These are phyloP conservation scores for Berghia stephanieae DNA, from an alignment of 1,140 invertebrate genomes.

Conservation along the genomic window DNA sequence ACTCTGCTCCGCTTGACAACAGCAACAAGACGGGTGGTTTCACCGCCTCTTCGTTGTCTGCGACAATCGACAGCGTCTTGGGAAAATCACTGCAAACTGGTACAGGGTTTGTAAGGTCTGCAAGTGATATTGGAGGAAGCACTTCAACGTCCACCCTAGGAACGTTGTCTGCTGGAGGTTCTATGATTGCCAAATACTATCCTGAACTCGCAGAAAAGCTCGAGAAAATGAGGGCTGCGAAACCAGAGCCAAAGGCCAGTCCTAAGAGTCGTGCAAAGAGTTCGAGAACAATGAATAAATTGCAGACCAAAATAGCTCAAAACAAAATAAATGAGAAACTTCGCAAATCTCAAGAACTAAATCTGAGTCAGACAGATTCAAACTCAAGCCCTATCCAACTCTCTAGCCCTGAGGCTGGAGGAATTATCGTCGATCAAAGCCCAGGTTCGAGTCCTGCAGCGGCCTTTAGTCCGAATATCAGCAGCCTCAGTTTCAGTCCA, in stretches of 20 bases:
- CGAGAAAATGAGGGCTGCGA: slow-evolving; percentile 59
- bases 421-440: slow-evolving; percentile 5
- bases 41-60: background rate
- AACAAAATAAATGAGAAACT: slow-evolving; percentile 69
- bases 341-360: slow-evolving; percentile 50
- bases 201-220: slow-evolving; percentile 65
- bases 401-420: slow-evolving; percentile 23
- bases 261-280: slow-evolving; percentile 58
- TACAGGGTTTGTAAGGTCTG: slow-evolving; percentile 27
- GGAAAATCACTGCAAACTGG: slow-evolving; percentile 28
- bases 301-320: slow-evolving; percentile 70
- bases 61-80: slow-evolving; percentile 20
- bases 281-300: slow-evolving; percentile 69
- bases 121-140: slow-evolving; percentile 34
- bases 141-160: slow-evolving; percentile 26
- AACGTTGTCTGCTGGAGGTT: slow-evolving; percentile 36
- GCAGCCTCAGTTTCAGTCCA: slow-evolving; percentile 16
- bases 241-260: slow-evolving; percentile 46
- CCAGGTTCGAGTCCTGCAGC: background rate
- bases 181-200: slow-evolving; percentile 61
- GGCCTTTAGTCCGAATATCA: slow-evolving; percentile 28
- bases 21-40: background rate
- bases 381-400: slow-evolving; percentile 29
- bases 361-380: slow-evolving; percentile 28
- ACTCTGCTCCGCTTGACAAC: slow-evolving; percentile 63